Conservation (phyloP, 92 coral and sea anemone species). For the Epizoanthus ramosus region DNA sequence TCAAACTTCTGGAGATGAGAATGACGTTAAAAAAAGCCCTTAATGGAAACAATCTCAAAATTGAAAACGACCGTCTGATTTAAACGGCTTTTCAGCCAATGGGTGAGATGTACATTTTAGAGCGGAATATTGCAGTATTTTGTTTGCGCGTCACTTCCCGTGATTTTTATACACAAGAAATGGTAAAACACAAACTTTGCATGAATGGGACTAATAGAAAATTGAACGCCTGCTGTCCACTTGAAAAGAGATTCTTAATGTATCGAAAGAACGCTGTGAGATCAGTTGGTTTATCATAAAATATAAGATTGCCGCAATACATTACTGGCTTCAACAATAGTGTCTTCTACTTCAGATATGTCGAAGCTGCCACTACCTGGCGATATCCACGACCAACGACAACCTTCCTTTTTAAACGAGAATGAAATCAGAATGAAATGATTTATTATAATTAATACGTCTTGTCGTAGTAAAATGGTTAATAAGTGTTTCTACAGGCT, state of each 20-base stretch:
- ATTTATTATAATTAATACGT: too few species aligned
- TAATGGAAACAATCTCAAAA: background rate
- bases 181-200: background rate
- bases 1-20: slow-evolving; percentile 7
- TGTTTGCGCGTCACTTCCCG: background rate
- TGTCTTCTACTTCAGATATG: too few species aligned
- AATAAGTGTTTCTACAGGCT: too few species aligned
- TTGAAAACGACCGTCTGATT: background rate
- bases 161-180: background rate
- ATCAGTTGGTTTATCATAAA: too few species aligned
- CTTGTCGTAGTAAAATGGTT: too few species aligned
- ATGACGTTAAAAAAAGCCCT: background rate
- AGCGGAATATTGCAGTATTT: background rate
- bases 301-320: too few species aligned
- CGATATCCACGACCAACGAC: too few species aligned
- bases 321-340: too few species aligned
- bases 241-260: background rate
- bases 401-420: too few species aligned
- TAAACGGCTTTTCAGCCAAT: background rate
- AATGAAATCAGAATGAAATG: too few species aligned
- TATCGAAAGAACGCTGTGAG: background rate
- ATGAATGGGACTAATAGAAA: background rate
- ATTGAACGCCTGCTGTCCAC: slow-evolving; percentile 11
- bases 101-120: background rate
- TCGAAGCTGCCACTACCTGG: too few species aligned